Evolutionary conservation across 2,797 vertebrate species (phyloP).

Genomic region (Emys orbicularis): DNA sequence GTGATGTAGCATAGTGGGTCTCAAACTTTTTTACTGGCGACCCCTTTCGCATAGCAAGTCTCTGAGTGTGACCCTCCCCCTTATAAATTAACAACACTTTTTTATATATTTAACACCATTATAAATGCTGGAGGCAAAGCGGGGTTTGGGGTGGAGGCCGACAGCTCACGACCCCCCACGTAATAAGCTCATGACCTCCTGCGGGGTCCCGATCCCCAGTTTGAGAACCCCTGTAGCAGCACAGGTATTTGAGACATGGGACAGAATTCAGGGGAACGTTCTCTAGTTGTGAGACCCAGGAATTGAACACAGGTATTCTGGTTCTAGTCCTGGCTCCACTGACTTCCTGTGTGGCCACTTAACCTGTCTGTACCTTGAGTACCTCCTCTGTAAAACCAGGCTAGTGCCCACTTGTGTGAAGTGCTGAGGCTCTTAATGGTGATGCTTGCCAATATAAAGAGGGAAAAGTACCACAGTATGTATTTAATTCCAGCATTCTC

Average conservation of each 20-base stretch:
- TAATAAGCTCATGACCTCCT: too few relatives aligned
- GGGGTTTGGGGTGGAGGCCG: too few relatives aligned
- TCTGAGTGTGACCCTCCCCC: too few relatives aligned
- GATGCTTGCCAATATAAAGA: background rate
- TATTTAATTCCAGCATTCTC: background rate
- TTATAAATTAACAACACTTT: too few relatives aligned
- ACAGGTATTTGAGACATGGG: background rate
- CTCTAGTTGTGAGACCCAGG: background rate
- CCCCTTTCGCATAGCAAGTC: too few relatives aligned
- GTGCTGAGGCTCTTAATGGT: background rate
- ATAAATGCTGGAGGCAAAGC: too few relatives aligned
- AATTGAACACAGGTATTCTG: background rate
- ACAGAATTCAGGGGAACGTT: background rate
- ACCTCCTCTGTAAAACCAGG: background rate
- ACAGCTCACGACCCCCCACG: too few relatives aligned
- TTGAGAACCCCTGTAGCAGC: too few relatives aligned
- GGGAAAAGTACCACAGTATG: background rate
- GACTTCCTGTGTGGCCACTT: background rate
- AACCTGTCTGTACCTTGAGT: background rate
- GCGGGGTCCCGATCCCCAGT: too few relatives aligned
- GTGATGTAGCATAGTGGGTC: background rate
- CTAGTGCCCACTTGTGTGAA: background rate
- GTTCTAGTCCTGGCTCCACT: background rate
- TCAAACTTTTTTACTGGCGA: too few relatives aligned
- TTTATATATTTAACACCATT: too few relatives aligned